Evolutionary conservation across 2,113 vertebrate genomes (phyloP), one percentile per base, ranked within the genome.

Genomic region (Boulengeromyrus knoepffleri): DNA sequence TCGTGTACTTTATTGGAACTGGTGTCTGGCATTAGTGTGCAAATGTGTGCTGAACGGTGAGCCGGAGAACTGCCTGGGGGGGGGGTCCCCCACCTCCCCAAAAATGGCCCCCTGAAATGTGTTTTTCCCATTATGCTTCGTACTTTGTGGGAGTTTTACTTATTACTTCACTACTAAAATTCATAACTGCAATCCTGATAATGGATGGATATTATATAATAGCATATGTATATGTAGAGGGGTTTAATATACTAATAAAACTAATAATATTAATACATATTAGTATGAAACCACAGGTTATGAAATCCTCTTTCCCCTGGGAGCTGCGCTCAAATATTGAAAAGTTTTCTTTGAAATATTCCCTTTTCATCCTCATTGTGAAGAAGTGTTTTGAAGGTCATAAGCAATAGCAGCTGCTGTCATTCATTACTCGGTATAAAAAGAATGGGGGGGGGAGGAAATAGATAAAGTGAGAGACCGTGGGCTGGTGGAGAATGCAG

Each of bases 361-460:
- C 93, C 90, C 92, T 90, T 91, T 91, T 91, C 77, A 89, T 93
- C 86, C 86, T 93, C 90, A 91, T 93, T 92, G 93, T 89, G 1
- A 7, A 89, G 90, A 89, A 94, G 90, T 93, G 90, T 92, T 93
- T 90, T 85, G 92, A 94, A 93, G 93, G 93, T 94, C 94, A 92
- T 88, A 90, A 89, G 83, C 3, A 3, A 93, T 77, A 91, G 87
- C 93, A 89, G 47, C 92, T 62, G 88, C 0, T 24, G 91, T 89
- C 88, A 90, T 84, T 90, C 85, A 74, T 56, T 1, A 17, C 90
- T 77, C 42, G 83, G 90, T 88, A 80, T 90, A 90, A 93, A 7
- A 58, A 77, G n/a, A 89, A 49, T 88, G 85, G 87, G n/a, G 56
- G 42, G 45, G 49, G 52, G 36, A 2, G 31, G 52, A 45, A 47